These are phyloP conservation scores for Drosophila pandora DNA, from an alignment of 1,140 invertebrate genomes.

Conservation along the genomic window DNA sequence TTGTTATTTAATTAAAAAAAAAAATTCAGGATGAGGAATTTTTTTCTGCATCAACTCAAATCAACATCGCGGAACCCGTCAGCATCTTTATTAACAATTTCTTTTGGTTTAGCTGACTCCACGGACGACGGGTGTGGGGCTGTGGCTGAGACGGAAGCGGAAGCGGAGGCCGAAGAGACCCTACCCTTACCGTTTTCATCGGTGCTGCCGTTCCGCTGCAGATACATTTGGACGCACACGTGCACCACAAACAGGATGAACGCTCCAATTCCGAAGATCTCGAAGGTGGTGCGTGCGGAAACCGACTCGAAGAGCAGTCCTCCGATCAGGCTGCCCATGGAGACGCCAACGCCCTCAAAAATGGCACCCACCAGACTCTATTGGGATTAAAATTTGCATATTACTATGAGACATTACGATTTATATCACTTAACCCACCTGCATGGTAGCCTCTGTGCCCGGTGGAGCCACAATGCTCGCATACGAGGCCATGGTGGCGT, in stretches of 20 bases:
- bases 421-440: conserved; percentile 84
- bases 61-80: conserved; percentile 74
- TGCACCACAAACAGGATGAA: conserved; percentile 87
- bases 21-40: background rate
- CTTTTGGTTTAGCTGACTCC: conserved; percentile 30
- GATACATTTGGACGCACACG: conserved; percentile 85
- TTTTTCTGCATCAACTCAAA: conserved; percentile 53
- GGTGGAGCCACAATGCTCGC: conserved; percentile 93
- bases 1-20: background rate
- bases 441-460: conserved; percentile 93
- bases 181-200: conserved; percentile 77
- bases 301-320: conserved; percentile 87
- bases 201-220: conserved; percentile 61
- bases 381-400: background rate
- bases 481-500: conserved; percentile 95
- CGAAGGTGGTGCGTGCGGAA: conserved; percentile 88
- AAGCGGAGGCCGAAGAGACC: conserved; percentile 31
- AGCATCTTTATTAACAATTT: conserved; percentile 34
- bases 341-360: conserved; percentile 93
- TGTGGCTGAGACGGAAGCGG: conserved; percentile 15
- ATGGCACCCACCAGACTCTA: conserved; percentile 92
- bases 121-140: conserved; percentile 26
- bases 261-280: conserved; percentile 88
- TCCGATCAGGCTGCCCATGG: conserved; percentile 90
- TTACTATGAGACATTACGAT: background rate